A percentile compares a stretch with the other conserved stretches of the same genome.
Conservation (phyloP, 2,888 invertebrate species). For the Himalopsyche tibetana region DNA sequence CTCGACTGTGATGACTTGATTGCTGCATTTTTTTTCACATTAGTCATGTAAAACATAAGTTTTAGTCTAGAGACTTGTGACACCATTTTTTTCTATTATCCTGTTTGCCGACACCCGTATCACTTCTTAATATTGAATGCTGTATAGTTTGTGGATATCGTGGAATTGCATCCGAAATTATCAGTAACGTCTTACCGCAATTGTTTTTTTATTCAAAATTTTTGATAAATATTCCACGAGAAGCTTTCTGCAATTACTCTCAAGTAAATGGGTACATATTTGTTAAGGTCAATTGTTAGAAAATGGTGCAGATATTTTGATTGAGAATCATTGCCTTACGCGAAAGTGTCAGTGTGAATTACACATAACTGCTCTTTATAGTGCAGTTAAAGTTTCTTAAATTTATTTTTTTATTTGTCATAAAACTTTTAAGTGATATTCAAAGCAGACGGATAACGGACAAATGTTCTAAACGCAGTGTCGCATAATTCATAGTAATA, state of each 20-base stretch:
- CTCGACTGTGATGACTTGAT: background rate
- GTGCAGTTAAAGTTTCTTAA: background rate
- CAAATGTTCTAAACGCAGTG: background rate
- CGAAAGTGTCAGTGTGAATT: background rate
- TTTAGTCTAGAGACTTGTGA: background rate
- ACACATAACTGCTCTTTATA: background rate
- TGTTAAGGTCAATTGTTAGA: conserved; percentile 5
- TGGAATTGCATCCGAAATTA: too few species aligned
- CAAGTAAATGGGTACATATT: background rate
- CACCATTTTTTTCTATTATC: background rate
- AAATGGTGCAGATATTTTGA: background rate
- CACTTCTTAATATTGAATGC: too few species aligned
- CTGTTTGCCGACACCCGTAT: too few species aligned
- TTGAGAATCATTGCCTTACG: background rate
- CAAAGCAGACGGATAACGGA: background rate
- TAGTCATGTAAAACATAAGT: conserved; percentile 15
- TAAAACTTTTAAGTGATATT: background rate
- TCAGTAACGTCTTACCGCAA: background rate
- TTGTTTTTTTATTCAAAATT: background rate
- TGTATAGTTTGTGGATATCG: too few species aligned
- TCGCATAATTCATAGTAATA: too few species aligned
- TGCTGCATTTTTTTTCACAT: background rate
- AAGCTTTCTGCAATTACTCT: background rate
- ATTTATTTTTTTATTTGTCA: background rate
- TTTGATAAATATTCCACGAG: background rate